Conservation (phyloP, 2,113 vertebrate species). For the Phaetusa simplex region DNA sequence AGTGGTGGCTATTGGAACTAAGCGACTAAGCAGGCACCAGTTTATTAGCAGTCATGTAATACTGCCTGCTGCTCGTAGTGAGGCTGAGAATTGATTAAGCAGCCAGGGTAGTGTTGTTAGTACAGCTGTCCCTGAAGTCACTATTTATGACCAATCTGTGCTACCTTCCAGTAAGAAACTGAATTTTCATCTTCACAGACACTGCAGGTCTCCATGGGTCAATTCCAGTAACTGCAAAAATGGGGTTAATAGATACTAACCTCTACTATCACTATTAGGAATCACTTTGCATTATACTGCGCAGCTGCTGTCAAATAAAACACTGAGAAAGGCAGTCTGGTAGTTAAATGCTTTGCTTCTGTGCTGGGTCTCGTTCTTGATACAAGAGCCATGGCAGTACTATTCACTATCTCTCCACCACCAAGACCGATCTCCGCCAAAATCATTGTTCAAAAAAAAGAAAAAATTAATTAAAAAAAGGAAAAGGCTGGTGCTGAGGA, state of each 20-base stretch:
- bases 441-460: background rate
- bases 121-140: background rate
- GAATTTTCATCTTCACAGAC: background rate
- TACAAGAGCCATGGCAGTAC: background rate
- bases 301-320: background rate
- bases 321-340: background rate
- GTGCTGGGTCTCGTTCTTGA: background rate
- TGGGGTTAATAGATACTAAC: background rate
- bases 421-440: background rate
- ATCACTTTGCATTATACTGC: background rate
- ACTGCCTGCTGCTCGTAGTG: background rate
- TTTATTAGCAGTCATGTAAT: background rate
- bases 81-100: background rate
- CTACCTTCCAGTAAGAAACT: background rate
- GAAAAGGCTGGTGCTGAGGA: background rate
- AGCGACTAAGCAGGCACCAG: background rate
- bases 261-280: background rate
- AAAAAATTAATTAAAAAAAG: background rate
- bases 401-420: background rate
- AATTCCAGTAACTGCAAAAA: background rate
- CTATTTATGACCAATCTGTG: background rate
- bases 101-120: background rate
- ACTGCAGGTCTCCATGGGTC: background rate
- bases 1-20: background rate
- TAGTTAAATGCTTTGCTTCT: background rate